Evolutionary conservation across 2,797 vertebrate genomes (phyloP), one percentile per base, ranked within the genome.

Genomic region (Meda fulgida): DNA sequence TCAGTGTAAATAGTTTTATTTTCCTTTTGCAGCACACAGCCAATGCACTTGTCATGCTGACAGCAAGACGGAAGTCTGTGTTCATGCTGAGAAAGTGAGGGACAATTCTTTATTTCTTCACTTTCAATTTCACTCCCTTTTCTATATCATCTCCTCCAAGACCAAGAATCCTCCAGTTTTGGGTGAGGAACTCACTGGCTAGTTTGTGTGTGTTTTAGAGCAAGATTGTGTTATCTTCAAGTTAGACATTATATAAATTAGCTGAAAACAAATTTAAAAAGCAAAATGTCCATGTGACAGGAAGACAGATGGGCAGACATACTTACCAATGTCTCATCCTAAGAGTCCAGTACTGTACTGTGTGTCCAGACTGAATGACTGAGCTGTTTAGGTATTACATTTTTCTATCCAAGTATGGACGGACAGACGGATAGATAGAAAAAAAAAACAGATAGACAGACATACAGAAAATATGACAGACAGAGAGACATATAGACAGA

Each of bases 21-120:
- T 90, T 89, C 83, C 84, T 85, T 91, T 85, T 87, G 67, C 87
- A 85, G 81, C 86, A 36, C 83, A 82, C 63, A 46, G 79, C 84
- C 75, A 83, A 55, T 83, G 63, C 87, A 88, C 89, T 88, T 78
- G 80, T 89, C 88, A 89, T 48, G 38, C 71, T 71, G 76, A 70
- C 53, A 38, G 81, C 38, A n/a, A 23, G 71, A 55, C 53, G 26
- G 66, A 14, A 66, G 38, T 84, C 73, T 78, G 82, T 69, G 73
- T 31, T 78, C 75, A 53, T 58, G 73, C 51, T 78, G 75, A 40
- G 83, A 73, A 60, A 84, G 70, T 63, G 65, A 46, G 21, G 71
- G 65, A n/a, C 70, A 51, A 46, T n/a, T 65, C 48, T 29, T 84
- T 76, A 76, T 83, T 58, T 83, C 60, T 43, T 81, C 34, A 10